A percentile compares a stretch with the other conserved stretches of the same genome.
These are phyloP conservation scores for Struthidea cinerea DNA, from an alignment of 2,113 vertebrate species.

Conservation along the genomic window DNA sequence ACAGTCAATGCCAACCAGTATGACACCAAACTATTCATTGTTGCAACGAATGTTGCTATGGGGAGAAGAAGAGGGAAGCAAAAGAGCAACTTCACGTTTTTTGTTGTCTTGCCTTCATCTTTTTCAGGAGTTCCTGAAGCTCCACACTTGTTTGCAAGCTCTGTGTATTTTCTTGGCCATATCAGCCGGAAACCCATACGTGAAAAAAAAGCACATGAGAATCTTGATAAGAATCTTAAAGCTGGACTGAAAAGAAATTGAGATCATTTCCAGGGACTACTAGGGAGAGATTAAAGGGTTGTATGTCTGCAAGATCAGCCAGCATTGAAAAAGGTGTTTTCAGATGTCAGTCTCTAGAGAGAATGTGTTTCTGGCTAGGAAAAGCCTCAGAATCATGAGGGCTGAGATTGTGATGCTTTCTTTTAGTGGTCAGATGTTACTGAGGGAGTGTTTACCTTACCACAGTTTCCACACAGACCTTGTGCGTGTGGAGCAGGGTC, in stretches of 20 bases:
- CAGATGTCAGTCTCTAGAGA: not conserved
- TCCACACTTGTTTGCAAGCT: not conserved
- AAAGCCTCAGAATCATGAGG: not conserved
- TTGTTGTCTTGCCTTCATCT: not conserved
- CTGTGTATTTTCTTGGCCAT: not conserved
- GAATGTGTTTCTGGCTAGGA: not conserved
- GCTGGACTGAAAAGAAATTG: not conserved
- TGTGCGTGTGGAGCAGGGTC: not conserved
- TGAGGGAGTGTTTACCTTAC: not conserved
- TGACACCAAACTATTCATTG: not conserved
- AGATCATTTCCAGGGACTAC: not conserved
- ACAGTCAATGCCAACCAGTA: not conserved
- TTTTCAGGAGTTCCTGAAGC: not conserved
- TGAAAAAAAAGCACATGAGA: not conserved
- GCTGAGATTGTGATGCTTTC: not conserved
- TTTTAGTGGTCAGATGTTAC: not conserved
- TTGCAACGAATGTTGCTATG: not conserved
- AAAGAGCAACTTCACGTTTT: not conserved
- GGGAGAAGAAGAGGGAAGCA: not conserved
- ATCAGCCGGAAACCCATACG: not conserved
- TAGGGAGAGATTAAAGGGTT: not conserved
- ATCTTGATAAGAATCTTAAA: not conserved
- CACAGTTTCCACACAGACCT: not conserved
- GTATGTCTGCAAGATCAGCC: not conserved
- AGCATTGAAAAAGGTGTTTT: not conserved